Percentiles rank a stretch among this genome's conserved stretches.
Evolutionary conservation across 1,140 invertebrate species (phyloP).

Genomic region (Globodera rostochiensis): DNA sequence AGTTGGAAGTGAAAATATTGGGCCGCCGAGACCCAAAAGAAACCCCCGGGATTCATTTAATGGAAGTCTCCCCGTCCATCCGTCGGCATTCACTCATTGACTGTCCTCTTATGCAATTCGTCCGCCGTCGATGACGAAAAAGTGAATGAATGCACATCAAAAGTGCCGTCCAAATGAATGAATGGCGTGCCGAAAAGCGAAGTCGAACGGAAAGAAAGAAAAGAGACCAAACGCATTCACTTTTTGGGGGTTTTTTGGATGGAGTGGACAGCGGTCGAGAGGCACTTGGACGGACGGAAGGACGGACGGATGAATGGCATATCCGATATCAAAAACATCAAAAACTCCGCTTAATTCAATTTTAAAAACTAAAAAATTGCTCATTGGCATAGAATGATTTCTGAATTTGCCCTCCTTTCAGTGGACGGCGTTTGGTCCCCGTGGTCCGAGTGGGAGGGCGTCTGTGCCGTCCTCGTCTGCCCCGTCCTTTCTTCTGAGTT

Average conservation of each 20-base stretch:
- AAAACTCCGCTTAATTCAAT: too few relatives aligned
- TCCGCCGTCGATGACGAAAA: not conserved
- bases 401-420: constrained; percentile 66
- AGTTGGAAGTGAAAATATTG: too few relatives aligned
- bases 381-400: too few relatives aligned
- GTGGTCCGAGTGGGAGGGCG: constrained; percentile 76
- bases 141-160: not conserved
- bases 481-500: constrained; percentile 37
- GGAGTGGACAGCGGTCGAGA: too few relatives aligned
- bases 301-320: too few relatives aligned
- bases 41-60: not conserved
- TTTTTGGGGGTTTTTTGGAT: too few relatives aligned
- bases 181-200: not conserved
- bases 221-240: too few relatives aligned
- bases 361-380: too few relatives aligned
- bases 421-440: constrained; percentile 87
- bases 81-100: not conserved
- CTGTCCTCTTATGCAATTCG: not conserved
- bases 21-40: too few relatives aligned
- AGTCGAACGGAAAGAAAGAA: not conserved
- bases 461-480: constrained; percentile 51
- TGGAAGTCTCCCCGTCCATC: not conserved
- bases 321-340: too few relatives aligned
- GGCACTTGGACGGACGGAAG: too few relatives aligned
- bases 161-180: not conserved